Percentiles rank a stretch among this genome's conserved stretches.
Evolutionary conservation across 2,888 invertebrate genomes (phyloP).

Genomic region (Drosophila sordidula): DNA sequence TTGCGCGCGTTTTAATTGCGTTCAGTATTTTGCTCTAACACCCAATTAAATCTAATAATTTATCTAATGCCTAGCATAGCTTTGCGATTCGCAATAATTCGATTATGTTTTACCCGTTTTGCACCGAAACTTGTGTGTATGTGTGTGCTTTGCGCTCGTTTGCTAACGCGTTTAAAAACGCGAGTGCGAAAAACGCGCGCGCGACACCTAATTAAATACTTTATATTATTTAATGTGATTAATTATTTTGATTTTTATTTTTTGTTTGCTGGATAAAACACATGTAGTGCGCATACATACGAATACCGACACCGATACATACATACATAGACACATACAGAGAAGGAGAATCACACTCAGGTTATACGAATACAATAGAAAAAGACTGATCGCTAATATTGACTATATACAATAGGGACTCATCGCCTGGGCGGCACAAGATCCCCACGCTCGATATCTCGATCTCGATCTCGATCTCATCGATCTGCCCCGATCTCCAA

Average conservation of each 20-base stretch:
- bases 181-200: constrained; percentile 20
- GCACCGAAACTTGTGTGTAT: constrained; percentile 82
- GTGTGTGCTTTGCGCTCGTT: constrained; percentile 57
- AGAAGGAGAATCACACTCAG: constrained; percentile 16
- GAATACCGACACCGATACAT: constrained; percentile 26
- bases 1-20: constrained; percentile 16
- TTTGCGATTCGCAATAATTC: constrained; percentile 58
- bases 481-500: constrained; percentile 31
- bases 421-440: constrained; percentile 44
- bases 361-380: constrained; percentile 31
- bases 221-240: constrained; percentile 10
- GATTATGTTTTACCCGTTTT: constrained; percentile 78
- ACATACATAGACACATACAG: constrained; percentile 18
- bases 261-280: constrained; percentile 37
- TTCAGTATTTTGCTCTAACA: constrained; percentile 35
- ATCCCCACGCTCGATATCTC: constrained; percentile 48
- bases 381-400: constrained; percentile 37
- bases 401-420: constrained; percentile 54
- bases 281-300: constrained; percentile 33
- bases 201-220: constrained; percentile 20
- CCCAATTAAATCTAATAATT: constrained; percentile 67
- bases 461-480: constrained; percentile 46
- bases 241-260: constrained; percentile 3
- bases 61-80: constrained; percentile 67
- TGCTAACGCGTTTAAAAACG: constrained; percentile 24